phyloP scores from a whole-genome alignment of 2,113 vertebrate species.

The Grantiella picta region DNA sequence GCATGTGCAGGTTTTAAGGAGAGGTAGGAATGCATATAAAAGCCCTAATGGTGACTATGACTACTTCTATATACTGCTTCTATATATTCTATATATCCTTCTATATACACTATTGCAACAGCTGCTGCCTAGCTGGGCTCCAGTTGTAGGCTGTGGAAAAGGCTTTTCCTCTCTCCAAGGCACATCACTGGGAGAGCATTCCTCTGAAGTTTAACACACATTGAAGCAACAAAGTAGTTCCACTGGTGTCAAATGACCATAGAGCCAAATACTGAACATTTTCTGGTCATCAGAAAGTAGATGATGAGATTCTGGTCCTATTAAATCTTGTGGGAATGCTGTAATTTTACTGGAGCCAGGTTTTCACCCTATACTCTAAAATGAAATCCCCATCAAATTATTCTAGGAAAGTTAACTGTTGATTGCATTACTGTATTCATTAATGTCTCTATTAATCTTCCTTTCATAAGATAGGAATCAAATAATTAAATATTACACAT shows the following conservation, averaged over 20 bases:
- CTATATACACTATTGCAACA: background rate
- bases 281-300: background rate
- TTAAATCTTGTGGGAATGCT: background rate
- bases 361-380: conserved; percentile 1
- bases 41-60: background rate
- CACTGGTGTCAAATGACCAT: background rate
- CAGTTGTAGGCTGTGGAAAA: background rate
- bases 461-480: conserved; percentile 60
- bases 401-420: conserved; percentile 24
- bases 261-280: background rate
- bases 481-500: conserved; percentile 64
- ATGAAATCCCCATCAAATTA: conserved; percentile 26
- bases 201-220: background rate
- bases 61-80: background rate
- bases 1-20: background rate
- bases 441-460: conserved; percentile 52
- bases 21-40: background rate
- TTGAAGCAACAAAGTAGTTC: background rate
- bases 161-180: background rate
- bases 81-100: background rate
- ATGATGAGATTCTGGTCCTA: background rate
- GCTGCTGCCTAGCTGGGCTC: background rate
- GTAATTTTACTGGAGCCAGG: background rate
- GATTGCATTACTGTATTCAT: conserved; percentile 41
- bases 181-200: background rate